These are phyloP conservation scores for Melospiza georgiana DNA, from an alignment of 2,113 vertebrate species.

Conservation along the genomic window DNA sequence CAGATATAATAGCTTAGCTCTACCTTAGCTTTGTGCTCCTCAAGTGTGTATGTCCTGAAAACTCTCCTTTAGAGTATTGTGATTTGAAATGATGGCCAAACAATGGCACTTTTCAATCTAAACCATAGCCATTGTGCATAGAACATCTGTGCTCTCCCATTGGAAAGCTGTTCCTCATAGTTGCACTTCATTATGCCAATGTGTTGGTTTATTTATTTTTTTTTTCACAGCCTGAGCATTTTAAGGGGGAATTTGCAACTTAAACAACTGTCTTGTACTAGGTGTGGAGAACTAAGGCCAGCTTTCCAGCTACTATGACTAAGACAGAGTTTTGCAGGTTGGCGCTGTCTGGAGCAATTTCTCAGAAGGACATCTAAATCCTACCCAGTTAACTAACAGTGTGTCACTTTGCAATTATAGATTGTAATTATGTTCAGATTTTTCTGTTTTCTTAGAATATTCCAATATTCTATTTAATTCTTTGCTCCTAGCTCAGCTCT, in stretches of 20 bases:
- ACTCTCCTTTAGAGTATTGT: not conserved
- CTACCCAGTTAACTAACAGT: not conserved
- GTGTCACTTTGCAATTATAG: not conserved
- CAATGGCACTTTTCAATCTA: constrained; percentile 15
- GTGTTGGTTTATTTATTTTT: not conserved
- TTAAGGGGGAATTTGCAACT: not conserved
- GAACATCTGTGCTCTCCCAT: constrained; percentile 39
- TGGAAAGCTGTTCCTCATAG: constrained; percentile 12
- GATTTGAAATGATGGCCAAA: not conserved
- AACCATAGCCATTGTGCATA: not conserved
- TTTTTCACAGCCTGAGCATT: not conserved
- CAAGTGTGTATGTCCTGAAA: not conserved
- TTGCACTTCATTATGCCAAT: not conserved
- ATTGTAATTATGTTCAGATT: not conserved
- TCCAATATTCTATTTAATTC: not conserved
- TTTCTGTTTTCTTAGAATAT: not conserved
- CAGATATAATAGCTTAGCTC: not conserved
- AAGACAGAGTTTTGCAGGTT: not conserved
- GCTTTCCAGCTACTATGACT: not conserved
- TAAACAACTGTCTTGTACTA: not conserved
- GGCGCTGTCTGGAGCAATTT: not conserved
- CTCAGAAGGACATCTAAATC: not conserved
- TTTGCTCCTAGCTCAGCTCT: not conserved
- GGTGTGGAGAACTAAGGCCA: not conserved
- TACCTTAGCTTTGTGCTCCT: not conserved